These are phyloP conservation scores for Tolmerus cingulatus DNA, from an alignment of 2,888 invertebrate species.

Conservation along the genomic window DNA sequence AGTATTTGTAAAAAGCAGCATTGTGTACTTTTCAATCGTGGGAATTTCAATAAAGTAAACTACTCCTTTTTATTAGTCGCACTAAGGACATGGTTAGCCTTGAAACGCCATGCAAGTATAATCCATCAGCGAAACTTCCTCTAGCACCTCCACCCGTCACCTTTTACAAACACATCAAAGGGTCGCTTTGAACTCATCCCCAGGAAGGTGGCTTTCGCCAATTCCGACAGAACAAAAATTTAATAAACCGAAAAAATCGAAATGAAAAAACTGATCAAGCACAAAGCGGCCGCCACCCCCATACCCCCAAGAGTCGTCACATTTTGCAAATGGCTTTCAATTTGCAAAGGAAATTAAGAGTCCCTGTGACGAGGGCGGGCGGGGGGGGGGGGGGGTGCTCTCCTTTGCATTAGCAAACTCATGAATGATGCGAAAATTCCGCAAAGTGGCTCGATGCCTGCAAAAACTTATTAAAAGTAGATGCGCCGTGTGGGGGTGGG, in stretches of 20 bases:
- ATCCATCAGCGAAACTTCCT: too few relatives aligned
- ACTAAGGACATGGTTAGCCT: too few relatives aligned
- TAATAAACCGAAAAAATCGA: background rate
- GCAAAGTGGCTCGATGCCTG: background rate
- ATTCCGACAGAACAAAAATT: background rate
- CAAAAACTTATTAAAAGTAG: constrained; percentile 20
- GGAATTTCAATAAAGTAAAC: too few relatives aligned
- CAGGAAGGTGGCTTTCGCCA: background rate
- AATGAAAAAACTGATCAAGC: background rate
- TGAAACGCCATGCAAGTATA: too few relatives aligned
- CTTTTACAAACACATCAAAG: background rate
- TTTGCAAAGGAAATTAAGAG: background rate
- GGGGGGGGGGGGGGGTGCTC: background rate
- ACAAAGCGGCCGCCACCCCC: background rate
- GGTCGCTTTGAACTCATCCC: background rate
- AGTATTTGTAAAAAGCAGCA: too few relatives aligned
- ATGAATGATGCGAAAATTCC: constrained; percentile 11
- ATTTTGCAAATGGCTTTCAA: background rate
- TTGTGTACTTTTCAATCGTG: too few relatives aligned
- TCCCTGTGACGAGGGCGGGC: background rate
- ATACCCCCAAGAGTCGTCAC: background rate
- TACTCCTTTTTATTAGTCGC: too few relatives aligned
- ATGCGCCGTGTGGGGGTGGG: background rate
- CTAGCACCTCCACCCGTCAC: background rate
- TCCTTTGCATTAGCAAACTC: background rate